Base-by-base conservation (phyloP, 1,140 invertebrate genomes). In the Cataglyphis hispanica region DNA sequence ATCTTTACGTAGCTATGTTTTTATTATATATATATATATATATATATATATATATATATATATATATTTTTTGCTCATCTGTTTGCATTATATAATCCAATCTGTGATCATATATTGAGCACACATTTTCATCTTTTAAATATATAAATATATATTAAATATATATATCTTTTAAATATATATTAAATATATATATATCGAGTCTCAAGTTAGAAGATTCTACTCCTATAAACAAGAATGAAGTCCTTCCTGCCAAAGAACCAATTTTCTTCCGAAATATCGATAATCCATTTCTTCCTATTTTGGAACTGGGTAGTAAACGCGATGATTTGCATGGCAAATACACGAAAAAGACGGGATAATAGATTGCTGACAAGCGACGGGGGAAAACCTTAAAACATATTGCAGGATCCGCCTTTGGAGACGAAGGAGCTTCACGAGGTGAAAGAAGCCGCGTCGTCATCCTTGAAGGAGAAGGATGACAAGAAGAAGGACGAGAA, bases 401-500 rank as follows among this genome's bases (percentile, higher is more conserved):
- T 22, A 84, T 78, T 69, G 27, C 46, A 89, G 87, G 87, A 89
- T 58, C 87, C 88, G 1, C 85, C 88, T 19, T 58, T 50, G 27
- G 87, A 89, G 75, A 78, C 53, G 80, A 67, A 83, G 16, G 81
- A 85, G 27, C 27, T 63, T 56, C 69, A 72, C 4, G 78, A 77
- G n/a, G 43, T 63, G 34, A 83, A 83, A 56, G 78, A 83, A 60
- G 67, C 63, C 25, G 63, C 67, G 8, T 58, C 78, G 13, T 83
- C 78, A 8, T 83, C 78, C 19, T 74, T 67, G 25, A 81, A 89
- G 60, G 77, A 70, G 50, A 27, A 83, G 7, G 78, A 91, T 91
- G 92, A 94, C 31, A 89, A 94, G 67, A 87, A 87, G 86, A 96
- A 96, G 89, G 96, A 96, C 74, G 89, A 95, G 43, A 92, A 93